These are phyloP conservation scores for Macquaria ambigua DNA, from an alignment of 2,113 vertebrate genomes.

Conservation along the genomic window DNA sequence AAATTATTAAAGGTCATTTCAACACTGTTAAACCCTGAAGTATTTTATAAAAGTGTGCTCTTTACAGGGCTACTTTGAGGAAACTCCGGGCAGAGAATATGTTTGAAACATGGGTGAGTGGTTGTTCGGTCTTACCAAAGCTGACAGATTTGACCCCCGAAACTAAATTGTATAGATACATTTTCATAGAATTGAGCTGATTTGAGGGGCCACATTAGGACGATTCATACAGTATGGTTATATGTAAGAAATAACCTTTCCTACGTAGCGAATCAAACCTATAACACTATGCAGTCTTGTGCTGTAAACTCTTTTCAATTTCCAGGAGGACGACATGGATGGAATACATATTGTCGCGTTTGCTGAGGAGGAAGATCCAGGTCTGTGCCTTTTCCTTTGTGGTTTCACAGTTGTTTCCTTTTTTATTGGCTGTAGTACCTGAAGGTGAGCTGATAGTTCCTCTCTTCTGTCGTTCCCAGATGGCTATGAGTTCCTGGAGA, in stretches of 20 bases:
- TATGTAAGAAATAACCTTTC: too few relatives aligned
- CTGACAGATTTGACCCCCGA: neutral
- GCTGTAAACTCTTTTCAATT: neutral
- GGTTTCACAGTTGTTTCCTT: neutral
- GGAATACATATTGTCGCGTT: conserved; percentile 98
- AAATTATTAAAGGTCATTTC: neutral
- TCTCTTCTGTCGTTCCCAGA: conserved; percentile 82
- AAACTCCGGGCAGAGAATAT: conserved; percentile 96
- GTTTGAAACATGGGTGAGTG: conserved; percentile 98
- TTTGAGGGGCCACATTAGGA: neutral
- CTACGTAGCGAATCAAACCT: neutral
- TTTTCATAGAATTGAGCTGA: too few relatives aligned
- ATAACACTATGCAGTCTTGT: neutral
- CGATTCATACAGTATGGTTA: neutral
- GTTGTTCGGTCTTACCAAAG: neutral
- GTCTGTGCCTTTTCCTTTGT: conserved; percentile 74
- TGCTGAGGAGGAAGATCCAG: conserved; percentile 97
- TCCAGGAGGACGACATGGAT: conserved; percentile 95
- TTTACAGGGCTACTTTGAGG: conserved; percentile 91
- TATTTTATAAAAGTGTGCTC: conserved; percentile 1
- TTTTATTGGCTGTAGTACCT: neutral
- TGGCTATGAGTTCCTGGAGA: conserved; percentile 97
- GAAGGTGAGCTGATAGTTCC: neutral
- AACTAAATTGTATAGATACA: neutral
- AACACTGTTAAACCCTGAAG: neutral